These are phyloP conservation scores for Cephalotes varians DNA, from an alignment of 2,888 invertebrate species.

Conservation along the genomic window DNA sequence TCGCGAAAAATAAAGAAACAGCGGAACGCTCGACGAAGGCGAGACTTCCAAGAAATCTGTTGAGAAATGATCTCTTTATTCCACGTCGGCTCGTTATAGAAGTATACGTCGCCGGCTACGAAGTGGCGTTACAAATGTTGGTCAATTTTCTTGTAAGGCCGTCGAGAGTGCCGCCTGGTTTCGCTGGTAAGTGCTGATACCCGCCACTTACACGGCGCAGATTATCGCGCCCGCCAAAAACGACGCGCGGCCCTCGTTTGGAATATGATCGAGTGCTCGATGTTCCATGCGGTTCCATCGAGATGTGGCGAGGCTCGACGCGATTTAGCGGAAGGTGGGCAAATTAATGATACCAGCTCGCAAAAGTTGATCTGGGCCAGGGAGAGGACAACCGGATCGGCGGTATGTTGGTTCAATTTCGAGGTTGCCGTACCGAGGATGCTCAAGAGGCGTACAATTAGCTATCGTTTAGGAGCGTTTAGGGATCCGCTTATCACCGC, in stretches of 20 bases:
- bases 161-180: constrained; percentile 67
- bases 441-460: constrained; percentile 80
- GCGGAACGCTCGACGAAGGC: background rate
- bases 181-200: constrained; percentile 62
- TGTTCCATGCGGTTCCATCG: constrained; percentile 44
- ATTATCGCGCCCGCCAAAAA: constrained; percentile 66
- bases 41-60: constrained; percentile 46
- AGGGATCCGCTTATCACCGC: constrained; percentile 82
- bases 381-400: constrained; percentile 45
- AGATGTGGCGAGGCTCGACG: constrained; percentile 23
- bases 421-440: constrained; percentile 55
- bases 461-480: constrained; percentile 85
- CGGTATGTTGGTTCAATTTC: constrained; percentile 73
- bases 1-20: background rate
- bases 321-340: constrained; percentile 77
- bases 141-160: constrained; percentile 69
- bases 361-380: constrained; percentile 61
- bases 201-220: constrained; percentile 68
- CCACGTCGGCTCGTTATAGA: constrained; percentile 16
- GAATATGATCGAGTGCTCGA: constrained; percentile 56
- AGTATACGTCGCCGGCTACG: constrained; percentile 22
- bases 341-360: constrained; percentile 80
- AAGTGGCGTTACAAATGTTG: constrained; percentile 43
- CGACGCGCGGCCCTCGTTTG: constrained; percentile 63
- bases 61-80: constrained; percentile 36